Evolutionary conservation across 1,140 invertebrate genomes (phyloP).

Genomic region (Ostrea denselamellosa): DNA sequence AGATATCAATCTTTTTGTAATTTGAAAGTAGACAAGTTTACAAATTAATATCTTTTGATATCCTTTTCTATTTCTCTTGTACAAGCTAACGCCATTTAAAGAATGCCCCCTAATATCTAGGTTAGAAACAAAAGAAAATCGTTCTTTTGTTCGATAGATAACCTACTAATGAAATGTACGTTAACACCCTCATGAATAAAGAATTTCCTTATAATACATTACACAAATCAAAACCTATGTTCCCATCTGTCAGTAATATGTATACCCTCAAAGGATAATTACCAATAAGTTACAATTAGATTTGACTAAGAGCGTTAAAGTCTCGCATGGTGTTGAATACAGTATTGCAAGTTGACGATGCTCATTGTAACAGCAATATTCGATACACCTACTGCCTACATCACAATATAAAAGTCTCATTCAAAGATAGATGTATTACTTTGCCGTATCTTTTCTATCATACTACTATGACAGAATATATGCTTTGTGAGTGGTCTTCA

Average conservation of each 20-base stretch:
- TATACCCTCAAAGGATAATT: background rate
- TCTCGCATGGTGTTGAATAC: background rate
- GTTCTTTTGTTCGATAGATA: background rate
- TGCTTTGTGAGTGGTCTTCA: background rate
- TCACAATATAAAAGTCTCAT: conserved; percentile 7
- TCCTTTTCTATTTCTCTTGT: too few species aligned
- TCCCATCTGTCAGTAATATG: background rate
- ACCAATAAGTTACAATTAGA: background rate
- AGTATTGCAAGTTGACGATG: background rate
- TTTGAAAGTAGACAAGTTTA: too few species aligned
- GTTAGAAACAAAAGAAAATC: background rate
- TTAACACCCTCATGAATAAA: background rate
- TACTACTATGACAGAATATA: conserved; percentile 15
- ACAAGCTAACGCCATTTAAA: too few species aligned
- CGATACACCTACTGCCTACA: conserved; percentile 17
- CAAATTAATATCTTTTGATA: too few species aligned
- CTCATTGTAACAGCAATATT: background rate
- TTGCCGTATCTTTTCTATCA: background rate
- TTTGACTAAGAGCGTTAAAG: background rate
- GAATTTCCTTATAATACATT: background rate
- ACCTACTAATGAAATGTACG: background rate
- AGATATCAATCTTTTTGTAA: too few species aligned
- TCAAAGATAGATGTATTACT: background rate
- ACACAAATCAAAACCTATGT: background rate
- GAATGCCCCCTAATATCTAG: too few species aligned